Conservation (phyloP, 2,797 vertebrate species). For the Xenopus petersii region DNA sequence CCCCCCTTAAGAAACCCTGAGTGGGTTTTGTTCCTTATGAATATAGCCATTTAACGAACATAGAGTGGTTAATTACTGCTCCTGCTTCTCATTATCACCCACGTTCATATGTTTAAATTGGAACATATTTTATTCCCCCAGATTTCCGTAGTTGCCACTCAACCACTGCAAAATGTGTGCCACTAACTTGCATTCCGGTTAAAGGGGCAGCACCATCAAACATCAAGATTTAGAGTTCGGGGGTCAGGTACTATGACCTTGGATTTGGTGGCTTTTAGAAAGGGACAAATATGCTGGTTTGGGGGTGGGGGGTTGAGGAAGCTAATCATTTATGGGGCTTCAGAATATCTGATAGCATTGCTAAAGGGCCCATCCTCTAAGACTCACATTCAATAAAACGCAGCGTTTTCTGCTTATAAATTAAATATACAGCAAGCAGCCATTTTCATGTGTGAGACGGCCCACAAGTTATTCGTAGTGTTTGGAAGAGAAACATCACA, state of each 20-base stretch:
- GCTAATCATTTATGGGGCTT: too few species aligned
- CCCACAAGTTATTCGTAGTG: neutral
- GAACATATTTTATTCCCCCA: neutral
- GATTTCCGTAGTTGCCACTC: neutral
- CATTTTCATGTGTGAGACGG: neutral
- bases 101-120: too few species aligned
- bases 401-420: neutral
- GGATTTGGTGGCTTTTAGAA: too few species aligned
- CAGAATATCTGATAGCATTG: too few species aligned
- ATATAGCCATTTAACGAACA: slow-evolving; percentile 12
- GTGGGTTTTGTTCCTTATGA: slow-evolving; percentile 11
- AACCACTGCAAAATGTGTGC: neutral
- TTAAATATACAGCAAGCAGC: neutral
- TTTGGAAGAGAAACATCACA: neutral
- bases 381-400: too few species aligned
- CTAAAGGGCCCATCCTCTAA: too few species aligned
- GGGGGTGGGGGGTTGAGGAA: too few species aligned
- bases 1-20: neutral
- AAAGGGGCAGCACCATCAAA: too few species aligned
- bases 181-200: too few species aligned
- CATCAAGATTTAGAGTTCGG: too few species aligned
- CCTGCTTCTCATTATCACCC: neutral
- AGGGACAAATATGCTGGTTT: too few species aligned
- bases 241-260: too few species aligned
- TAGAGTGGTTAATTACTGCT: slow-evolving; percentile 13